A percentile compares a stretch with the other conserved stretches of the same genome.
These are phyloP conservation scores for Protaetia brevitarsis DNA, from an alignment of 1,140 invertebrate species.

Conservation along the genomic window DNA sequence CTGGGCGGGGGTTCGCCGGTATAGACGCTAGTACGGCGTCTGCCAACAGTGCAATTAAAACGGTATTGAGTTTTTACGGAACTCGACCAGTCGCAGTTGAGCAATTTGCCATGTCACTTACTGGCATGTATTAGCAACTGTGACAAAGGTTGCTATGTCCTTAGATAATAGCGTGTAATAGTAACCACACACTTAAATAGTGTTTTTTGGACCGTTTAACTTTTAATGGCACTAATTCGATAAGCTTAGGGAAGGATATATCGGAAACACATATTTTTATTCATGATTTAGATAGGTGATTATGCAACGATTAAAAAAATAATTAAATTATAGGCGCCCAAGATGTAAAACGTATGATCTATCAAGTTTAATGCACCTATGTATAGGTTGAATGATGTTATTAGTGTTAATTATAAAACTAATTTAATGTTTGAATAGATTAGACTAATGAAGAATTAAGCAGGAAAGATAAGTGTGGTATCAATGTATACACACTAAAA, in stretches of 20 bases:
- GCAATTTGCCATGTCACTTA: not conserved
- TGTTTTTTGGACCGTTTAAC: not conserved
- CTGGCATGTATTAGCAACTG: not conserved
- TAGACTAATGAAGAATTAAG: no score
- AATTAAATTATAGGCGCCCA: not conserved
- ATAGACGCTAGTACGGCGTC: not conserved
- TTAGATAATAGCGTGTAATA: not conserved
- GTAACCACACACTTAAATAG: not conserved
- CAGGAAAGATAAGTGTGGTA: no score
- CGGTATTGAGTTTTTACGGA: not conserved
- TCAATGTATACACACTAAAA: no score
- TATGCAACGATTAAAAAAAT: not conserved
- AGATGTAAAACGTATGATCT: not conserved
- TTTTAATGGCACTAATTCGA: not conserved
- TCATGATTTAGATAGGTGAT: not conserved
- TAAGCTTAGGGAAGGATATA: not conserved
- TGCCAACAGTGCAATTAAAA: not conserved
- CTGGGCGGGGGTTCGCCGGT: not conserved
- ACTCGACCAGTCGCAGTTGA: not conserved
- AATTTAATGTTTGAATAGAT: no score
- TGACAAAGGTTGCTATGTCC: not conserved
- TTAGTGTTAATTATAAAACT: no score
- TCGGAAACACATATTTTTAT: not conserved
- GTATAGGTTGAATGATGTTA: not conserved
- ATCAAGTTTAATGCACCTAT: not conserved